Evolutionary conservation across 1,140 invertebrate species (phyloP), one percentile per base, ranked within the genome.

Genomic region (Plutomurus gul): DNA sequence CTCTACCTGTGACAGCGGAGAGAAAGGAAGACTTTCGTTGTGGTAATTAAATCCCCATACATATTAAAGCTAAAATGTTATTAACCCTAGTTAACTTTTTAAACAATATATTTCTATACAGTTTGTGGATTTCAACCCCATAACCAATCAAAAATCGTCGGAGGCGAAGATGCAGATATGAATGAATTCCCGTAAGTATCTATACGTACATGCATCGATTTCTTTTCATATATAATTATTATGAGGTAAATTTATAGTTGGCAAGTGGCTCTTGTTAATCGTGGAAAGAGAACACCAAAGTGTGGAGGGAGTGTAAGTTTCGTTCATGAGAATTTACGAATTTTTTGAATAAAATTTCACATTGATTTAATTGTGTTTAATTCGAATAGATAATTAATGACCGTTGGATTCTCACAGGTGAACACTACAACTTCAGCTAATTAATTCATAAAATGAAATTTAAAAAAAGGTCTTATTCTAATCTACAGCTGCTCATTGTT

Each of bases 61-160:
- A n/a, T n/a, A n/a, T n/a, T n/a, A n/a, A n/a, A n/a, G n/a, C n/a
- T n/a, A n/a, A n/a, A n/a, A n/a, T n/a, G n/a, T n/a, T n/a, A n/a
- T n/a, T n/a, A n/a, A n/a, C n/a, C n/a, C 11, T 27, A 70, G 0
- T 30, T 25, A 4, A 40, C 22, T 3, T 25, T 39, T 39, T 60
- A 5, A 7, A 36, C 7, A 36, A 36, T 11, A 20, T 16, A 73
- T 1, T 5, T 4, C 37, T 37, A 25, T 11, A 37, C 10, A 76
- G 75, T 76, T 51, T 76, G 75, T 16, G 75, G 75, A 11, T 33
- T 76, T 3, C 75, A 76, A 33, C 56, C 56, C 22, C 11, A 39
- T 11, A 22, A 76, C 18, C 33, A 76, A 8, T 16, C n/a, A n/a
- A 25, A 49, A 39, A 76, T 76, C n/a, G 75, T 76, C 22, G 75